Evolutionary conservation across 2,113 vertebrate species (phyloP), one percentile per base, ranked within the genome.

Genomic region (Jacana jacana): DNA sequence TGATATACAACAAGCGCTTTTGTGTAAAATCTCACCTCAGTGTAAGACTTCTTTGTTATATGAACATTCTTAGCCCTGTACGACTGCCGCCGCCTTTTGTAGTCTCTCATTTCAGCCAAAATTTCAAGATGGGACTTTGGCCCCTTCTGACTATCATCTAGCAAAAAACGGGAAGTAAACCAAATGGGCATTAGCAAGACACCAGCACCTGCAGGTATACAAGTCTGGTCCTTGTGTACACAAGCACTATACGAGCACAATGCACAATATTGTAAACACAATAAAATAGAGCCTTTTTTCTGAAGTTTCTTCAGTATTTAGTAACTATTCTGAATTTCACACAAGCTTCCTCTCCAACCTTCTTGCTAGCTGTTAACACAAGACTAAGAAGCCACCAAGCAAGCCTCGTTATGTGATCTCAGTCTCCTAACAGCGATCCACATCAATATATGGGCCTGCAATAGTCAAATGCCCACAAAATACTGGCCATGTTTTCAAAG

Each of bases 21-120:
- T 9, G 17, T 35, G 25, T 10, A 77, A 35, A 66, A 40, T 35
- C 97, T 94, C 60, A 99, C 99, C 98, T 99, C 99, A 0, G 99
- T 99, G 95, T 99, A 99, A 10, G 99, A 99, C 79, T 99, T 99
- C 97, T 99, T 99, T 49, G 99, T 99, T 97, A 99, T 99, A 91
- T 99, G 99, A 66, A 99, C 99, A 35, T 99, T 99, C 97, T 99
- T 99, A 58, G 99, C 99, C 95, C 99, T 98, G 81, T 99, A 99
- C 3, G 99, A 99, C 97, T 99, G 99, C 4, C 99, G 98, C 30
- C 99, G 98, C 81, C 99, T 98, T 97, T 99, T 99, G 97, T 99
- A 99, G 96, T 99, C 99, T 92, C 99, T 98, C 98, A 99, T 99
- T 98, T 99, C 99, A 33, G 99, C 99, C 97, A 99, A 98, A 76